Evolutionary conservation across 2,888 invertebrate genomes (phyloP).

Genomic region (Proisotoma minuta): DNA sequence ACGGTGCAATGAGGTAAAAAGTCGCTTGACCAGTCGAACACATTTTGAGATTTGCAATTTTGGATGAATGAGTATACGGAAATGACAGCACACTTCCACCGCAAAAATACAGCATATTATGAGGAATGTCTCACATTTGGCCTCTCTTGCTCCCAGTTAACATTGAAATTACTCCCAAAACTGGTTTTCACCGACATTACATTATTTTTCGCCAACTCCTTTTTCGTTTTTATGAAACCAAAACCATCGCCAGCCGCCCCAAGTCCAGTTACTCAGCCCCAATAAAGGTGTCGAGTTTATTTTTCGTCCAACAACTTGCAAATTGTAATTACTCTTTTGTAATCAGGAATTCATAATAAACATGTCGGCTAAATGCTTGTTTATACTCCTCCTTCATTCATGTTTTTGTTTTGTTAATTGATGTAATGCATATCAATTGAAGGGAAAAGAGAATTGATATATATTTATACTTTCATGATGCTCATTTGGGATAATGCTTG

Average conservation of each 20-base stretch:
- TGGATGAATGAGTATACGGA: no score
- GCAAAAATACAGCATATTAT: no score
- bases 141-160: no score
- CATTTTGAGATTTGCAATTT: no score
- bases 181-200: not conserved
- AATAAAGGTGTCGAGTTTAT: not conserved
- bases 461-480: no score
- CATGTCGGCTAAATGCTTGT: not conserved
- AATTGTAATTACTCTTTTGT: no score
- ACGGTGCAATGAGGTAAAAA: conserved; percentile 30
- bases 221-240: not conserved
- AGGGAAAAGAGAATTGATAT: no score
- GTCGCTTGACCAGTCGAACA: conserved; percentile 43
- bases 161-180: not conserved
- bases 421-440: not conserved
- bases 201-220: not conserved
- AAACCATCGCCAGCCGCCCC: conserved; percentile 9
- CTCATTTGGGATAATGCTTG: no score
- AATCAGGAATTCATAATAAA: not conserved
- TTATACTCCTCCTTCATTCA: not conserved
- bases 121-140: no score
- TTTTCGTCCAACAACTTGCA: not conserved
- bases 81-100: no score
- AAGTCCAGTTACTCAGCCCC: conserved; percentile 16
- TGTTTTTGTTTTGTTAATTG: not conserved